Evolutionary conservation across 2,888 invertebrate genomes (phyloP).

Genomic region (Orchesella flavescens): DNA sequence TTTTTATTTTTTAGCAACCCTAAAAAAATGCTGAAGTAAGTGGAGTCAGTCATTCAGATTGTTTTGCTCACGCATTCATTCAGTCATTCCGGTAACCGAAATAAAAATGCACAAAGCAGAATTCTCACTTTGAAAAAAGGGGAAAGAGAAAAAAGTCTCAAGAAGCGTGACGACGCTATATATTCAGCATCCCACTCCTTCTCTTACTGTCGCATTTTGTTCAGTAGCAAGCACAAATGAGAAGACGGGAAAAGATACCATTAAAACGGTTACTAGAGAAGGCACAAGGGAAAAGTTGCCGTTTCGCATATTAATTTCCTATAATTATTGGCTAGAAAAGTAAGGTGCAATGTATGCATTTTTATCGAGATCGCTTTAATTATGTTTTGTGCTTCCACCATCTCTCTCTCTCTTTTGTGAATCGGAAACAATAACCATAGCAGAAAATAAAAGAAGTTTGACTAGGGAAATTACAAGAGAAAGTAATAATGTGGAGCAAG

Average conservation of each 20-base stretch:
- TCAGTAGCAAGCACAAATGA: conserved; percentile 1
- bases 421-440: conserved; percentile 1
- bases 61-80: conserved; percentile 18
- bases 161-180: conserved; percentile 45
- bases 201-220: conserved; percentile 8
- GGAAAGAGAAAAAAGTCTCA: background rate
- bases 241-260: conserved; percentile 33
- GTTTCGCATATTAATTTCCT: conserved; percentile 73
- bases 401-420: conserved; percentile 36
- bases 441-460: conserved; percentile 14
- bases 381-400: conserved; percentile 64
- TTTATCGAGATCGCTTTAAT: conserved; percentile 72
- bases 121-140: conserved; percentile 25
- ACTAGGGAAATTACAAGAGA: conserved; percentile 25
- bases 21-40: conserved; percentile 48
- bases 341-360: conserved; percentile 73
- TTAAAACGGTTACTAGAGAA: conserved; percentile 40
- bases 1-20: conserved; percentile 25
- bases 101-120: conserved; percentile 15
- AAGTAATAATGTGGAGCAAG: conserved; percentile 35
- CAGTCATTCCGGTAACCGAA: conserved; percentile 5
- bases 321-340: conserved; percentile 72
- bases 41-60: conserved; percentile 43
- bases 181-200: conserved; percentile 20
- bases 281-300: conserved; percentile 68